Evolutionary conservation across 1,140 invertebrate genomes (phyloP).

Genomic region (Drosophila takahashii): DNA sequence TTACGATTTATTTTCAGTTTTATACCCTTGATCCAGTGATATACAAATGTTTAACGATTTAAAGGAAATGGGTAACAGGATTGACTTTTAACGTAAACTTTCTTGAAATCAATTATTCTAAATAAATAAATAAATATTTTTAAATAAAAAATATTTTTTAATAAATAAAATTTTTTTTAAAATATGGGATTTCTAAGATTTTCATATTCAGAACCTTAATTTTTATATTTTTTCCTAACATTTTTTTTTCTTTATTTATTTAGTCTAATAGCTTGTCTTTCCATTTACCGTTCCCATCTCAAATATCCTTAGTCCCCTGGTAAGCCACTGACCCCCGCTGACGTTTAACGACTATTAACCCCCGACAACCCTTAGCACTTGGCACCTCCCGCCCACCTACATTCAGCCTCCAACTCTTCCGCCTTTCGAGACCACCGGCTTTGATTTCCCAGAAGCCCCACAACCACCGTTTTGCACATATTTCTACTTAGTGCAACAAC

Average conservation of each 20-base stretch:
- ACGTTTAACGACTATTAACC: slow-evolving; percentile 42
- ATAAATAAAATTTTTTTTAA: too few species aligned
- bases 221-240: too few species aligned
- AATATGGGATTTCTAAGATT: too few species aligned
- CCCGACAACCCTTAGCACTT: slow-evolving; percentile 36
- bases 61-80: too few species aligned
- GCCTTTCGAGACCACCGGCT: slow-evolving; percentile 21
- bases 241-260: too few species aligned
- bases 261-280: neutral
- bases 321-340: slow-evolving; percentile 37
- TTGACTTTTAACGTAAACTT: too few species aligned
- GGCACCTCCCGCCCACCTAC: neutral
- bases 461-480: slow-evolving; percentile 40
- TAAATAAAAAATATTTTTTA: too few species aligned
- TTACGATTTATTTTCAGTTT: neutral
- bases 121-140: too few species aligned
- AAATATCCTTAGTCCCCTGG: slow-evolving; percentile 33
- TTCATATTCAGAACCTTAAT: too few species aligned
- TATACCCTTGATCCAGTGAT: neutral
- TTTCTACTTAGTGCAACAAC: slow-evolving; percentile 35
- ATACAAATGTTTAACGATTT: too few species aligned
- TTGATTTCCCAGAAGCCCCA: slow-evolving; percentile 46
- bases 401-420: neutral
- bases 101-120: too few species aligned
- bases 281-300: slow-evolving; percentile 2